Conservation (phyloP, 2,888 invertebrate species). For the Rhogogaster chlorosoma region DNA sequence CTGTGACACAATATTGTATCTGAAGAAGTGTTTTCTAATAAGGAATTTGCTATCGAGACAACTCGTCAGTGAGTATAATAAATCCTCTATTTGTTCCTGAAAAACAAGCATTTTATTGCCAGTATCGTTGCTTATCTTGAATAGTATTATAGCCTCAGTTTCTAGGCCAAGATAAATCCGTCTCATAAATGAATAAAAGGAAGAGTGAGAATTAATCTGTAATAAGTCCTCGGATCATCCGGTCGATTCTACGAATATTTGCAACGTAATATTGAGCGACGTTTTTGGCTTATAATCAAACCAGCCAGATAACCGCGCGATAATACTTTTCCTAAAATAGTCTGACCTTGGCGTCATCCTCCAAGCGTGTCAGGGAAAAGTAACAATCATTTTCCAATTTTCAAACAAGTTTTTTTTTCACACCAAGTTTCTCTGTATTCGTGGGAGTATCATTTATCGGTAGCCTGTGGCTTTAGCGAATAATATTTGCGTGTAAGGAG, state of each 20-base stretch:
- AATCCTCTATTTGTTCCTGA: background rate
- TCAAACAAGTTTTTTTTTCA: background rate
- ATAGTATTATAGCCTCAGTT: background rate
- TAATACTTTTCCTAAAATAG: background rate
- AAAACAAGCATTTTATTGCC: background rate
- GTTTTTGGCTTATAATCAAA: background rate
- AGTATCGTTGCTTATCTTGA: background rate
- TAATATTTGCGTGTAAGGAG: background rate
- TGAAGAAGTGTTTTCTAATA: background rate
- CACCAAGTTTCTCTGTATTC: background rate
- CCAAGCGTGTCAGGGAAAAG: background rate
- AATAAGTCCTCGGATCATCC: background rate
- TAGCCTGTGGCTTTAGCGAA: background rate
- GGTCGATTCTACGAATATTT: background rate
- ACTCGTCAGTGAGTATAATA: background rate
- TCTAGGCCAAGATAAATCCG: background rate
- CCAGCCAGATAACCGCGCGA: background rate
- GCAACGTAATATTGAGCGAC: background rate
- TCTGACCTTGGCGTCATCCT: background rate
- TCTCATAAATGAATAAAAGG: background rate
- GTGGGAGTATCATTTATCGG: background rate
- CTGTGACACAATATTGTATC: background rate
- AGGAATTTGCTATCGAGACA: background rate
- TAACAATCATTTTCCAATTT: background rate
- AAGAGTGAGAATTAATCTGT: background rate